phyloP scores from a whole-genome alignment of 2,797 vertebrate species.

The Microhierax caerulescens region DNA sequence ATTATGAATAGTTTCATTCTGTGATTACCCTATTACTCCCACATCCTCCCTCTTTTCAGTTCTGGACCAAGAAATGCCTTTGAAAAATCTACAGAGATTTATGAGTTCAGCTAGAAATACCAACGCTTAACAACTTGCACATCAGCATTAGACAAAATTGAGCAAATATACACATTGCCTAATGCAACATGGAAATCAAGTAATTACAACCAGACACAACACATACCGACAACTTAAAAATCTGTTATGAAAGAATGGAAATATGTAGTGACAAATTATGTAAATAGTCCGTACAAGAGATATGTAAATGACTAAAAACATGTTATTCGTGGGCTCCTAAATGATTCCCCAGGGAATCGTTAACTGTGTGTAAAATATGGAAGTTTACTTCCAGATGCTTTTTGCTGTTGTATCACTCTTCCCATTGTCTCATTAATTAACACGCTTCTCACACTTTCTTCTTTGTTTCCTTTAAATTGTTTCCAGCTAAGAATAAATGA shows the following conservation, averaged over 20 bases:
- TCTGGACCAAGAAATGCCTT: slow-evolving; percentile 44
- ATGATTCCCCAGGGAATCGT: background rate
- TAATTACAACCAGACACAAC: background rate
- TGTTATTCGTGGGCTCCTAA: background rate
- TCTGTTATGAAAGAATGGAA: background rate
- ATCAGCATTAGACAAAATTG: background rate
- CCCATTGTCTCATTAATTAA: background rate
- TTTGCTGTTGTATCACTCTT: background rate
- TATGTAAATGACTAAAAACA: background rate
- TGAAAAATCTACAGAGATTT: slow-evolving; percentile 20
- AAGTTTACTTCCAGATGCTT: background rate
- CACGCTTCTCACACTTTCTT: background rate
- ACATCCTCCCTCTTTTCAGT: slow-evolving; percentile 26
- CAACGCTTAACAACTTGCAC: background rate
- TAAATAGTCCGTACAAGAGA: background rate
- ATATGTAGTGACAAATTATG: background rate
- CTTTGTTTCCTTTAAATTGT: background rate
- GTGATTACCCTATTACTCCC: slow-evolving; percentile 43
- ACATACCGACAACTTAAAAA: background rate
- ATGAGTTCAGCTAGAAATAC: slow-evolving; percentile 25
- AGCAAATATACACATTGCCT: background rate
- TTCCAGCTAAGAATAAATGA: background rate
- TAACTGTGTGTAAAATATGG: background rate
- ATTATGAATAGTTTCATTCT: slow-evolving; percentile 67
- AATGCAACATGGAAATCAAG: background rate